These are phyloP conservation scores for Tretioscincus oriximinensis DNA, from an alignment of 2,113 vertebrate genomes.

Conservation along the genomic window DNA sequence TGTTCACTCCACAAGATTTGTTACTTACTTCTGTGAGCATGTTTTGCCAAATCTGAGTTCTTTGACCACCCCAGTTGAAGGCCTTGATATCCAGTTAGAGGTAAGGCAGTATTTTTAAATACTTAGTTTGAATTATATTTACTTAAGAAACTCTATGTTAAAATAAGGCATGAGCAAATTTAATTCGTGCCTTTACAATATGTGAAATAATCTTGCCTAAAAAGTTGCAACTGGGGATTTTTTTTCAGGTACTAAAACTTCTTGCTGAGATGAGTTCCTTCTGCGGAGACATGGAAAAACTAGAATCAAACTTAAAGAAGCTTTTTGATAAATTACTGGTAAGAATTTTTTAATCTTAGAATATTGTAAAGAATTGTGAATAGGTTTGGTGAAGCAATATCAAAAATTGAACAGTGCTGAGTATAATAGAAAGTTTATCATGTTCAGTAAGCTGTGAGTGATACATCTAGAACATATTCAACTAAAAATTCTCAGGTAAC, in stretches of 20 bases:
- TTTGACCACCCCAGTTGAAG: conserved; percentile 90
- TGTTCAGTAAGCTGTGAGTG: background rate
- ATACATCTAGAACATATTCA: background rate
- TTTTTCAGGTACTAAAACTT: conserved; percentile 89
- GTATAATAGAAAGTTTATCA: background rate
- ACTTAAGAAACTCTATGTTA: no score
- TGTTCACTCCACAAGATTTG: conserved; percentile 96
- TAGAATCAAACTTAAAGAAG: conserved; percentile 94
- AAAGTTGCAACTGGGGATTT: background rate
- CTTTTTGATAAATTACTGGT: conserved; percentile 96
- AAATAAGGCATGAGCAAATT: background rate
- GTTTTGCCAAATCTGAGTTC: conserved; percentile 92
- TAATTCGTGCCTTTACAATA: background rate
- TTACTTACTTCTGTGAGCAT: conserved; percentile 96
- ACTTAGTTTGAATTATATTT: no score
- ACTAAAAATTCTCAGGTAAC: background rate
- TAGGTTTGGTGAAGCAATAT: background rate
- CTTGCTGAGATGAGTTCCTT: conserved; percentile 98
- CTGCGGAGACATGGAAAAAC: conserved; percentile 98
- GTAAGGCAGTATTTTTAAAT: conserved; percentile 72
- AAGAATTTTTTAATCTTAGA: conserved; percentile 58
- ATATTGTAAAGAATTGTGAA: background rate
- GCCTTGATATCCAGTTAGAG: conserved; percentile 96
- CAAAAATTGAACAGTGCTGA: fast-evolving
- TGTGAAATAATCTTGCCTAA: background rate